Percentiles rank a stretch among this genome's conserved stretches.
These are phyloP conservation scores for Actenoides lindsayi DNA, from an alignment of 2,113 vertebrate species.

Conservation along the genomic window DNA sequence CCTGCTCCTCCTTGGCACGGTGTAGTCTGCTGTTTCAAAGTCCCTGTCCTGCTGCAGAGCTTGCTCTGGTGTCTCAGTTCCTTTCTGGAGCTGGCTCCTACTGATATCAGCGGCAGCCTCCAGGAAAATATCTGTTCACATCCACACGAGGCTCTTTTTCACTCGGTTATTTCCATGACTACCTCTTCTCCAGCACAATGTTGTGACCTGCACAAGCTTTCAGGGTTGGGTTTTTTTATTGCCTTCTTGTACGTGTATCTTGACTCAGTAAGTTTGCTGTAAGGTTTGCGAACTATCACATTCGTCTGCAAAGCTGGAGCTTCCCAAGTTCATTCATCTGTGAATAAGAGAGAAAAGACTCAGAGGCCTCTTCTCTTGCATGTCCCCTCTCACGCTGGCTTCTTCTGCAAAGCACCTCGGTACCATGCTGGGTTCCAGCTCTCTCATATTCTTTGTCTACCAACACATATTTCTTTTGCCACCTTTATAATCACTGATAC, in stretches of 20 bases:
- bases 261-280: no score
- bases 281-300: neutral
- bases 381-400: neutral
- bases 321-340: neutral
- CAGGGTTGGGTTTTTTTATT: neutral
- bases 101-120: neutral
- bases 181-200: neutral
- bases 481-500: neutral
- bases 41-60: rapidly evolving
- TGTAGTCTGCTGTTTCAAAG: no score
- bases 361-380: rapidly evolving
- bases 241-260: neutral
- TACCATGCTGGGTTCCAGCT: neutral
- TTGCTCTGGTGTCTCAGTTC: neutral
- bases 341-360: neutral
- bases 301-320: neutral
- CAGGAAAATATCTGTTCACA: neutral
- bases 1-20: neutral
- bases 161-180: neutral
- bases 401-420: neutral
- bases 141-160: neutral
- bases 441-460: neutral
- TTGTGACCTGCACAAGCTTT: neutral
- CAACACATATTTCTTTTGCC: neutral
- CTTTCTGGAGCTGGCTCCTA: neutral